Evolutionary conservation across 2,113 vertebrate species (phyloP), one percentile per base, ranked within the genome.

Genomic region (Rhabdomys dilectus): DNA sequence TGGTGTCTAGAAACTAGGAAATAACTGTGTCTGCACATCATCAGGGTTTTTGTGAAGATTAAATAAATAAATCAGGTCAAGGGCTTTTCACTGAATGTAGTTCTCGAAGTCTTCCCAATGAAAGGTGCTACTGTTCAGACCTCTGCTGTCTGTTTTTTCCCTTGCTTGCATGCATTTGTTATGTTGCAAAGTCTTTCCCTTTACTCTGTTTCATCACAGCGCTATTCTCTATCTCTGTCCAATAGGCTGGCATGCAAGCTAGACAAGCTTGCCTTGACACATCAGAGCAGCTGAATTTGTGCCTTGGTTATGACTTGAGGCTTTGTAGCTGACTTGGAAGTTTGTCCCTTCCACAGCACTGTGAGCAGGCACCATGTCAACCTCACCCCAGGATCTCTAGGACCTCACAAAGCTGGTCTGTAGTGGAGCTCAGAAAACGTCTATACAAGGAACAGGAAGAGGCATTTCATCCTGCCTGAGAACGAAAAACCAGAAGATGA

Each of bases 41-140:
- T 36, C 0, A n/a, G 31, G 77, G 58, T 1, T 42, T 36, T 24
- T 19, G 5, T 24, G 76, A 62, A 78, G 75, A 56, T 76, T 24
- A 75, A 24, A n/a, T 0, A 48, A 8, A 31, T 13, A 1, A 34
- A 5, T 31, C 19, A n/a, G 0, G 1, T 1, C 13, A 17, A 64
- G 22, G 26, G 3, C 34, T 34, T 36, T 26, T 34, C 39, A 21
- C 5, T 36, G 58, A 16, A 45, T 1, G 78, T 4, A 1, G 51
- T 21, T 8, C 78, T 90, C 1, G 3, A 17, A 42, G 42, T 12
- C 36, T 88, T 73, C 22, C 53, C 68, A 34, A 24, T 6, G 60
- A 72, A 93, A 72, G 77, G 45, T 5, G 1, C 1, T 11, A 42
- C 51, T 39, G 26, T 42, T 1, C 10, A 10, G 8, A 68, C 7